A percentile compares a stretch with the other conserved stretches of the same genome.
phyloP scores from a whole-genome alignment of 1,140 invertebrate species.

The Aphelinus certus region DNA sequence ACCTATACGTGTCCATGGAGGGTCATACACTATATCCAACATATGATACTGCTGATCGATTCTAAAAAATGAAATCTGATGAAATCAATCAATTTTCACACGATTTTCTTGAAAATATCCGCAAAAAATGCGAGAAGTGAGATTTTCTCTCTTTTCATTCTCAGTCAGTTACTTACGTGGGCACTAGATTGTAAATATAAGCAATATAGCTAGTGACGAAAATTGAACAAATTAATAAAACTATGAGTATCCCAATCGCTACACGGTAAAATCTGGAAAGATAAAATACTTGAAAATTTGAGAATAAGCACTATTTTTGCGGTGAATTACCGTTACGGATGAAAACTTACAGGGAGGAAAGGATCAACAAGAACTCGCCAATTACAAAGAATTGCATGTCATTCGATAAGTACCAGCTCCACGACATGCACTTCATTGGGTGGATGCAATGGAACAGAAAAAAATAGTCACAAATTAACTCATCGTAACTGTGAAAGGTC shows the following conservation, averaged over 20 bases:
- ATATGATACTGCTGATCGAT: constrained; percentile 60
- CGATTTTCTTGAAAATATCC: too few relatives aligned
- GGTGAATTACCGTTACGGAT: neutral
- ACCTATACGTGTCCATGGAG: constrained; percentile 66
- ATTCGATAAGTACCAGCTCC: constrained; percentile 84
- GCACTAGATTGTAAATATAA: constrained; percentile 58
- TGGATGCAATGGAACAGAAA: constrained; percentile 20
- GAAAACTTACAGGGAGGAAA: constrained; percentile 67
- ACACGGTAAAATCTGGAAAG: constrained; percentile 58
- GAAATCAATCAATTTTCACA: too few relatives aligned
- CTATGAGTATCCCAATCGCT: constrained; percentile 45
- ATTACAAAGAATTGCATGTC: constrained; percentile 84
- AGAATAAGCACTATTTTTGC: neutral
- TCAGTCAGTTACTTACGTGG: constrained; percentile 58
- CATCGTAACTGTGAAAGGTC: neutral
- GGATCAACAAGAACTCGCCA: constrained; percentile 63
- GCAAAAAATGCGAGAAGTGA: constrained; percentile 7
- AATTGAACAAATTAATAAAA: constrained; percentile 54
- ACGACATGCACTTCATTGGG: constrained; percentile 73
- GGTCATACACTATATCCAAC: constrained; percentile 61
- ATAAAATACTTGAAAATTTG: constrained; percentile 5
- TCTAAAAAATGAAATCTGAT: constrained; percentile 41
- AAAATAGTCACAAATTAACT: constrained; percentile 14
- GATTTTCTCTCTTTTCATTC: neutral
- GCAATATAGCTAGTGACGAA: constrained; percentile 55